These are phyloP conservation scores for Oxystoma pomonae DNA, from an alignment of 2,888 invertebrate species.

Conservation along the genomic window DNA sequence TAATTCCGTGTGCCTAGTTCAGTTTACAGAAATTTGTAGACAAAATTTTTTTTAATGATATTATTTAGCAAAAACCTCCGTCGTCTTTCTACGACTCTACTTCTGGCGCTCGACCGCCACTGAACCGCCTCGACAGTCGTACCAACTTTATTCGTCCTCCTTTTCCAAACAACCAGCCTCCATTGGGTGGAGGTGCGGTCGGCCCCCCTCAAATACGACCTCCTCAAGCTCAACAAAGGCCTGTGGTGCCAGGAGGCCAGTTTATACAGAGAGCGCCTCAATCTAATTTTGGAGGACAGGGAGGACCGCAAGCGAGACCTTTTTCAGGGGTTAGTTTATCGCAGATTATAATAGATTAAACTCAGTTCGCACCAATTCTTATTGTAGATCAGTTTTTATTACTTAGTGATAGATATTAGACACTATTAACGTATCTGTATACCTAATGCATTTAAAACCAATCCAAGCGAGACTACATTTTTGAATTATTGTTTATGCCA, in stretches of 20 bases:
- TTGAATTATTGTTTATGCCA: too few relatives aligned
- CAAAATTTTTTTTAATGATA: too few relatives aligned
- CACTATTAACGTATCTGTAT: neutral
- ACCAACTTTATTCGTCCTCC: conserved; percentile 39
- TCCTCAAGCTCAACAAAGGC: conserved; percentile 16
- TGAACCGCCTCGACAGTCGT: conserved; percentile 50
- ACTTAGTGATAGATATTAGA: neutral
- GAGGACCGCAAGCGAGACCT: conserved; percentile 16
- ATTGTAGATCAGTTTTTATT: too few relatives aligned
- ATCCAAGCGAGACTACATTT: neutral
- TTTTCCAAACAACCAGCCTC: conserved; percentile 36
- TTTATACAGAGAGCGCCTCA: conserved; percentile 22
- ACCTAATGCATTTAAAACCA: too few relatives aligned
- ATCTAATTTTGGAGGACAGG: conserved; percentile 28
- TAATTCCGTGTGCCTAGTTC: too few relatives aligned
- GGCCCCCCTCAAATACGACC: conserved; percentile 31
- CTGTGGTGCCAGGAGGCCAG: conserved; percentile 10
- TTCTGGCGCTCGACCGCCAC: conserved; percentile 36
- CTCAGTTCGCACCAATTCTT: too few relatives aligned
- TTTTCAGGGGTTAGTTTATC: conserved; percentile 14
- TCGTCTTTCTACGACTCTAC: conserved; percentile 3
- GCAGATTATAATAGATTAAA: neutral
- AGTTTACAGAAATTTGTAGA: too few relatives aligned
- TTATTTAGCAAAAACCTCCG: neutral
- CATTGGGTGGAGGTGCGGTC: conserved; percentile 21